A percentile compares a stretch with the other conserved stretches of the same genome.
Conservation (phyloP, 2,113 vertebrate species). For the Gnathonemus echidnorhynchus region DNA sequence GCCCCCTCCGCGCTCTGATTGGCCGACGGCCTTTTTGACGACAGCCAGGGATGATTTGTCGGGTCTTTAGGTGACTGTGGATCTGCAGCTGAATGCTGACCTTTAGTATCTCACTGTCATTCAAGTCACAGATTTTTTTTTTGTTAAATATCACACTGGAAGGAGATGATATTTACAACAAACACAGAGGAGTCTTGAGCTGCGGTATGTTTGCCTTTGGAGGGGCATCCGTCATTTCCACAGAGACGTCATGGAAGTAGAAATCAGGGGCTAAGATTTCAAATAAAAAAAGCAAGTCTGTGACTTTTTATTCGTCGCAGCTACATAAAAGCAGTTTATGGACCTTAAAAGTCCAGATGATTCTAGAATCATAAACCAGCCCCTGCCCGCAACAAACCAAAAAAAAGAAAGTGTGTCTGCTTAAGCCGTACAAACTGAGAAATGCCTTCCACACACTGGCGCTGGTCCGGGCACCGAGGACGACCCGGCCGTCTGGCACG, state of each 20-base stretch:
- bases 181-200: not conserved
- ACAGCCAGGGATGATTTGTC: conserved; percentile 50
- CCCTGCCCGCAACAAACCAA: not conserved
- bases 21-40: conserved; percentile 56
- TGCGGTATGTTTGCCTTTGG: not conserved
- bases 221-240: not conserved
- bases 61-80: conserved; percentile 39
- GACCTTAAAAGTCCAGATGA: not conserved
- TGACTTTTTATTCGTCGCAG: not conserved
- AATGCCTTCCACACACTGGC: not conserved
- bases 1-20: conserved; percentile 62
- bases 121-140: conserved; percentile 13
- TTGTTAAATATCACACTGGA: not conserved
- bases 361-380: not conserved
- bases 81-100: conserved; percentile 41
- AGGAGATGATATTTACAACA: not conserved
- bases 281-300: not conserved
- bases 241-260: not conserved
- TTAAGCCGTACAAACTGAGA: not conserved
- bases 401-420: not conserved
- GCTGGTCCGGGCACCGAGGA: not conserved
- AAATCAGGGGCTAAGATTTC: not conserved
- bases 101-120: conserved; percentile 31
- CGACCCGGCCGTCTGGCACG: not conserved
- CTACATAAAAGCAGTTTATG: not conserved